Evolutionary conservation across 2,888 invertebrate species (phyloP).

Genomic region (Perithous albicinctus): DNA sequence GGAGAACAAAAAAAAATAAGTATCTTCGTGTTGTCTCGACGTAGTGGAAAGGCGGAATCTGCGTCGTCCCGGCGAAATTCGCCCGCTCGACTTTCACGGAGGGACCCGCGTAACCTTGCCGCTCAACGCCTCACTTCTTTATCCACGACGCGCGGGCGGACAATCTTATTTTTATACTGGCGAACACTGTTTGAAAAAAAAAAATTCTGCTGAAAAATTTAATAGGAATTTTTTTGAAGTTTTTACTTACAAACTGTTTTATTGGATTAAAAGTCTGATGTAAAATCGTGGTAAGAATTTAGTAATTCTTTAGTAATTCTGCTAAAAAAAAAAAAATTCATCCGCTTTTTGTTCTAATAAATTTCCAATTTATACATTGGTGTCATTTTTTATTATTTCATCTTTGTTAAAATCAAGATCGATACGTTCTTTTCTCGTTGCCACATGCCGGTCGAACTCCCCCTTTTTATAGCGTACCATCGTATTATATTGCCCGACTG

Average conservation of each 20-base stretch:
- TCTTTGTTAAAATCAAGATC: neutral
- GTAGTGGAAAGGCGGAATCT: neutral
- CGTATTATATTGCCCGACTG: slow-evolving; percentile 3
- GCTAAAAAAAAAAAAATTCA: too few species aligned
- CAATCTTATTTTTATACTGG: neutral
- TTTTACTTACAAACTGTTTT: too few species aligned
- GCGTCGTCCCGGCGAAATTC: slow-evolving; percentile 70
- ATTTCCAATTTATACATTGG: neutral
- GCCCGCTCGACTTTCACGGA: slow-evolving; percentile 75
- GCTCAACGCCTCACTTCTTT: slow-evolving; percentile 30
- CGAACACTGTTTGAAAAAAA: too few species aligned
- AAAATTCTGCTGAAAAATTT: too few species aligned
- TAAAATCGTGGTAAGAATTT: too few species aligned
- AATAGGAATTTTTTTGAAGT: too few species aligned
- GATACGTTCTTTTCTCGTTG: slow-evolving; percentile 20
- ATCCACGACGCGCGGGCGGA: neutral
- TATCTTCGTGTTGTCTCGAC: neutral
- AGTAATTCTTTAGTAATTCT: too few species aligned
- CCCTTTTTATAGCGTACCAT: neutral
- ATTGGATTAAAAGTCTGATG: too few species aligned
- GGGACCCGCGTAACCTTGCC: slow-evolving; percentile 74
- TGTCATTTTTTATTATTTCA: neutral
- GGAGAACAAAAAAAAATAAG: too few species aligned
- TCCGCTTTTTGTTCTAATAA: neutral
- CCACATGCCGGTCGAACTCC: slow-evolving; percentile 14